phyloP scores from a whole-genome alignment of 2,797 vertebrate genomes.

The Scyliorhinus canicula region DNA sequence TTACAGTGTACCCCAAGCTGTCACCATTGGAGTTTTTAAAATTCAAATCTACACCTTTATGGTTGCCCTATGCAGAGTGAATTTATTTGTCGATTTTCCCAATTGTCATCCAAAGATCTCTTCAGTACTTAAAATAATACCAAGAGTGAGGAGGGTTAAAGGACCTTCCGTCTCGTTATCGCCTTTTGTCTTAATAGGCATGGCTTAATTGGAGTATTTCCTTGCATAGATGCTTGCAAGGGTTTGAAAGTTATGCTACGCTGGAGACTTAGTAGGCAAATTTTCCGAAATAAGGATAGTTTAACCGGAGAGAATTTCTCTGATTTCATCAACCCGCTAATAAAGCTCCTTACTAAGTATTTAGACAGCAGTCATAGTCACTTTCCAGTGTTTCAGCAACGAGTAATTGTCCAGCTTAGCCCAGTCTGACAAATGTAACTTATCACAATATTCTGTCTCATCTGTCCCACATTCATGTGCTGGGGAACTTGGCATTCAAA shows the following conservation, averaged over 20 bases:
- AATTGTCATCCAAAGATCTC: not conserved
- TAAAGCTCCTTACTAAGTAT: not conserved
- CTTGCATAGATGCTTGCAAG: too few species aligned
- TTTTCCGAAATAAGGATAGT: not conserved
- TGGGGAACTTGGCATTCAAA: not conserved
- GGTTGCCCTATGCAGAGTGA: not conserved
- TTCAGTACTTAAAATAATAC: not conserved
- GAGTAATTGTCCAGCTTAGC: not conserved
- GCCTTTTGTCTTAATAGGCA: not conserved
- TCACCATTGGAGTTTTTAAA: not conserved
- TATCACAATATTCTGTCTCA: not conserved
- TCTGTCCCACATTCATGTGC: not conserved
- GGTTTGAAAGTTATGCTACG: not conserved
- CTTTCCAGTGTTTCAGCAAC: not conserved
- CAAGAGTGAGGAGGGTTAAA: not conserved
- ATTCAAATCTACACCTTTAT: not conserved
- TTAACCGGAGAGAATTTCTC: not conserved
- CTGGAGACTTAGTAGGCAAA: not conserved
- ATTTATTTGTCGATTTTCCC: not conserved
- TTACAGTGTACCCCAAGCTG: not conserved
- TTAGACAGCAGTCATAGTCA: not conserved
- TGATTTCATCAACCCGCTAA: not conserved
- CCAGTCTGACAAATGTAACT: not conserved
- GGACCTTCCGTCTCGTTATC: not conserved
- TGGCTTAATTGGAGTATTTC: not conserved